Percentiles rank a stretch among this genome's conserved stretches.
phyloP scores from a whole-genome alignment of 2,888 invertebrate species.

The Girardia tigrina region DNA sequence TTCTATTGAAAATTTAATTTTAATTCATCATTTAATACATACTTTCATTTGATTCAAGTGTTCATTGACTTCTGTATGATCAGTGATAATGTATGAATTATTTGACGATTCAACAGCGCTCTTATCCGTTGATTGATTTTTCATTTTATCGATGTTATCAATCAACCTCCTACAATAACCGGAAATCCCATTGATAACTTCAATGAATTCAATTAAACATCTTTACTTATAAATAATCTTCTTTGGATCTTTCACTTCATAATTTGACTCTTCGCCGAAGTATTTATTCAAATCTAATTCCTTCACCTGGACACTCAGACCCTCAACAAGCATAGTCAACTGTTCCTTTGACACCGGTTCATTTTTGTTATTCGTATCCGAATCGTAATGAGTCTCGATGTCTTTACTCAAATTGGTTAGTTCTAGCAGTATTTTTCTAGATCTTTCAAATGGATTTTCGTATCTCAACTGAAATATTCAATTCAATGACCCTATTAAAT shows the following conservation, averaged over 20 bases:
- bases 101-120: background rate
- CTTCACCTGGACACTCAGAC: background rate
- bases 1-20: too few relatives aligned
- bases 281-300: slow-evolving; percentile 20
- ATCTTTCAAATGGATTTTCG: background rate
- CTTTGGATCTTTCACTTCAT: background rate
- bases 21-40: background rate
- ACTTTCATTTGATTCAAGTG: background rate
- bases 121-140: background rate
- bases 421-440: background rate
- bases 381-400: background rate
- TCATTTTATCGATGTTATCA: background rate
- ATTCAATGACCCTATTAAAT: too few relatives aligned
- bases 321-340: background rate
- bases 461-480: too few relatives aligned
- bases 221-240: background rate
- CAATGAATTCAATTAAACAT: too few relatives aligned
- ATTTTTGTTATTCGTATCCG: background rate
- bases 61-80: slow-evolving; percentile 6
- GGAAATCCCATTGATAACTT: too few relatives aligned
- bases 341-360: background rate
- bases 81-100: background rate
- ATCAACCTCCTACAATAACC: background rate
- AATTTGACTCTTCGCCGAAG: background rate
- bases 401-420: background rate